phyloP scores from a whole-genome alignment of 2,797 vertebrate genomes.

The Enteromius mattozi region DNA sequence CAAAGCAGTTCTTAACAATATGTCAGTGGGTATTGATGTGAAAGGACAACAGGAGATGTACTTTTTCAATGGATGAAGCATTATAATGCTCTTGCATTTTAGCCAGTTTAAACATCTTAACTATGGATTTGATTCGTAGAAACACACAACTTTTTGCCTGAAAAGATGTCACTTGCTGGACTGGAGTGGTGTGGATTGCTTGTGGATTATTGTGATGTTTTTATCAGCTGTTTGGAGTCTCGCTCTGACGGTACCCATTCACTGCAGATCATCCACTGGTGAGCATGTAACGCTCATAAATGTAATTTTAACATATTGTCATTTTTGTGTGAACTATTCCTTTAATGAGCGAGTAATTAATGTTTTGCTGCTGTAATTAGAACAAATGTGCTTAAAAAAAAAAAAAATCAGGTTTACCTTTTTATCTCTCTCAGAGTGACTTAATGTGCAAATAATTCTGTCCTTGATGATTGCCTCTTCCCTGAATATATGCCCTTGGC shows the following conservation, averaged over 20 bases:
- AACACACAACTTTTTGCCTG: neutral
- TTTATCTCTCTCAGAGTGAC: neutral
- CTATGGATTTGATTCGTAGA: neutral
- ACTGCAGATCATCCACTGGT: neutral
- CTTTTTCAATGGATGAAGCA: no score
- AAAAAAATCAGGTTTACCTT: neutral
- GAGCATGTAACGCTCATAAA: neutral
- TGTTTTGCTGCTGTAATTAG: neutral
- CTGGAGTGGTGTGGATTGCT: neutral
- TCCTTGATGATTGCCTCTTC: neutral
- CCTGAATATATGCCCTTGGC: neutral
- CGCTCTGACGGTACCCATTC: neutral
- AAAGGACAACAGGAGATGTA: neutral
- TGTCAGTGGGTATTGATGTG: neutral
- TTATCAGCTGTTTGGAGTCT: neutral
- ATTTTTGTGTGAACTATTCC: neutral
- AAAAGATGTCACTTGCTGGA: neutral
- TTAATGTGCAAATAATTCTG: constrained; percentile 10
- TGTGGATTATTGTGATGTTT: neutral
- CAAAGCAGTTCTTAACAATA: neutral
- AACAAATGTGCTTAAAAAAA: neutral
- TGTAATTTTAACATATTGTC: neutral
- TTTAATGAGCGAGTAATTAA: neutral
- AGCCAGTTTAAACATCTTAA: neutral
- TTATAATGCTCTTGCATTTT: no score